Conservation (phyloP, 1,140 invertebrate species). For the Solenopsis fugax region DNA sequence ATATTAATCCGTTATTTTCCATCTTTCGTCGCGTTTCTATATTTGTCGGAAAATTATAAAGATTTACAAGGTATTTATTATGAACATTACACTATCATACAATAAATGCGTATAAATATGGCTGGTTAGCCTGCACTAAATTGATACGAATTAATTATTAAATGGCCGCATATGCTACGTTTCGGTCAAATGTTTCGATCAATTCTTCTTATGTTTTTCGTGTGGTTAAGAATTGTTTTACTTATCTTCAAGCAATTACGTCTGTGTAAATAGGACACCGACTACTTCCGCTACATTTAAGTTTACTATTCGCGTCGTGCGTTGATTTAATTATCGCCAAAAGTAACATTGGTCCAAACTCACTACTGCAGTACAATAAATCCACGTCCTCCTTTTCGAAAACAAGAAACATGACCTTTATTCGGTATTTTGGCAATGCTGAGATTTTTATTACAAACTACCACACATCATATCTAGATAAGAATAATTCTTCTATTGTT, state of each 20-base stretch:
- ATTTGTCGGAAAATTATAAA: not conserved
- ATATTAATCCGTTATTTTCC: slow-evolving; percentile 50
- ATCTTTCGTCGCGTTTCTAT: not conserved
- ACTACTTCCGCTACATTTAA: slow-evolving; percentile 48
- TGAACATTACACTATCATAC: not conserved
- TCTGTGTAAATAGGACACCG: slow-evolving; percentile 38
- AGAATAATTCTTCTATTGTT: slow-evolving; percentile 9
- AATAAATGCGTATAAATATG: not conserved
- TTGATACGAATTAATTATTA: slow-evolving; percentile 8
- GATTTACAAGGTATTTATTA: not conserved
- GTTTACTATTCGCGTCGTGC: slow-evolving; percentile 24
- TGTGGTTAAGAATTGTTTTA: not conserved
- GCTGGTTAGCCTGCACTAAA: not conserved
- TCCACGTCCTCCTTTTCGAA: slow-evolving; percentile 8
- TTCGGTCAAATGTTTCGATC: not conserved
- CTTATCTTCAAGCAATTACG: slow-evolving; percentile 35
- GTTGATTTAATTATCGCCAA: slow-evolving; percentile 52
- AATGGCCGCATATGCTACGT: not conserved
- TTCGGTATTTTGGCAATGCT: not conserved
- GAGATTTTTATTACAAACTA: not conserved
- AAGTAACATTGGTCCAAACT: slow-evolving; percentile 29
- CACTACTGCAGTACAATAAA: slow-evolving; percentile 50
- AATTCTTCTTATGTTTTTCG: not conserved
- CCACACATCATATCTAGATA: not conserved
- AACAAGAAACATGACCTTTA: slow-evolving; percentile 47